Percentiles rank a stretch among this genome's conserved stretches.
phyloP scores from a whole-genome alignment of 2,113 vertebrate species.

The Odocoileus virginianus region DNA sequence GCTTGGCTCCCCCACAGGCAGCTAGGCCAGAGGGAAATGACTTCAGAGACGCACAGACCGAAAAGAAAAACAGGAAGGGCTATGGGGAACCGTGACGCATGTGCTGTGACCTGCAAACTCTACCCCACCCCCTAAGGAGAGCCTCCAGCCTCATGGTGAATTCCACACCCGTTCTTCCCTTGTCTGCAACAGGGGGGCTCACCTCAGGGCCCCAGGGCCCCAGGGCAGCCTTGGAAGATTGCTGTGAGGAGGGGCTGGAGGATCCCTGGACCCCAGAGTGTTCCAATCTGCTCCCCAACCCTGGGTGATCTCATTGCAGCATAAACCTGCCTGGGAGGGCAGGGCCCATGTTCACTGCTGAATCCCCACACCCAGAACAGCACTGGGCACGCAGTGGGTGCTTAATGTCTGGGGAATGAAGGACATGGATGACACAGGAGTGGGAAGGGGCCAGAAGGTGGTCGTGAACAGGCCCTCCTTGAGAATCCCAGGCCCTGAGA shows the following conservation, averaged over 20 bases:
- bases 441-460: not conserved
- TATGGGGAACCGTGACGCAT: conserved; percentile 41
- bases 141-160: not conserved
- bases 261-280: not conserved
- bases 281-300: not conserved
- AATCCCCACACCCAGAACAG: not conserved
- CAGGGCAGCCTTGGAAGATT: not conserved
- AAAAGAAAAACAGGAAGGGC: conserved; percentile 74
- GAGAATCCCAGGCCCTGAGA: not conserved
- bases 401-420: not conserved
- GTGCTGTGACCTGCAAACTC: not conserved
- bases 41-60: conserved; percentile 58
- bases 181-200: not conserved
- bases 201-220: not conserved
- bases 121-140: not conserved
- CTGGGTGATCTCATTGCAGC: not conserved
- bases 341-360: not conserved
- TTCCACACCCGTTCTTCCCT: not conserved
- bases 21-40: conserved; percentile 59
- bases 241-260: not conserved
- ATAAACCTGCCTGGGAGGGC: not conserved
- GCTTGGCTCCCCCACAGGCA: not conserved
- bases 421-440: not conserved
- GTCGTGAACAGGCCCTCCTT: not conserved
- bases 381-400: not conserved